Percentiles rank a stretch among this genome's conserved stretches.
Conservation (phyloP, 2,797 vertebrate species). For the Halcyon chelicuti region DNA sequence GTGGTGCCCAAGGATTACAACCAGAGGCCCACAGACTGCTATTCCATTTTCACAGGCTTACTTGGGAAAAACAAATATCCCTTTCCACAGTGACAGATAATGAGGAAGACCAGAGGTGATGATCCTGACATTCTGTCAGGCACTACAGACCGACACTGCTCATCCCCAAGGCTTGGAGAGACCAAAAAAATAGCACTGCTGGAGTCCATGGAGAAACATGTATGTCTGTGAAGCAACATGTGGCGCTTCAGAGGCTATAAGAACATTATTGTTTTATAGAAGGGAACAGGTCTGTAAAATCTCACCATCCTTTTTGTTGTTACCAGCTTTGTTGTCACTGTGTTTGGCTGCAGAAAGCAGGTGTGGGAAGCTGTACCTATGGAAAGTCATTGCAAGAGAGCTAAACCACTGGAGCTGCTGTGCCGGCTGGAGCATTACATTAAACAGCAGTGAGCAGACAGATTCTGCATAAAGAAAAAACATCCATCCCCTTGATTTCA, state of each 20-base stretch:
- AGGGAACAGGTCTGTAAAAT: accelerated
- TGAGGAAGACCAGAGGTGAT: accelerated
- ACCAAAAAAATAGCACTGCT: neutral
- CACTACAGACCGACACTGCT: neutral
- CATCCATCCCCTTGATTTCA: accelerated
- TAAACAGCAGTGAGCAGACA: neutral
- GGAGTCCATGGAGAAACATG: neutral
- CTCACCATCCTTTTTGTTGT: neutral
- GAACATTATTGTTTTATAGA: accelerated
- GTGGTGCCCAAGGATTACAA: neutral
- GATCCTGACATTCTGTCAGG: neutral
- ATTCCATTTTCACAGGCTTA: neutral
- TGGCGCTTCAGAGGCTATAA: neutral
- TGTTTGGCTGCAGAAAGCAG: neutral
- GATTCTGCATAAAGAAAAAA: neutral
- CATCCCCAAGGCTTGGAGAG: accelerated
- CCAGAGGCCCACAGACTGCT: neutral
- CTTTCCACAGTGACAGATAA: neutral
- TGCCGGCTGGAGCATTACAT: neutral
- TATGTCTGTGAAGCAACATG: neutral
- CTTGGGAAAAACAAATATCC: neutral
- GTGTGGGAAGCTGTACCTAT: neutral
- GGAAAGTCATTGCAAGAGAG: neutral
- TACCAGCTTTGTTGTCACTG: accelerated
- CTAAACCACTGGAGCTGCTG: neutral